Evolutionary conservation across 2,113 vertebrate species (phyloP).

Genomic region (Perca schrenkii): DNA sequence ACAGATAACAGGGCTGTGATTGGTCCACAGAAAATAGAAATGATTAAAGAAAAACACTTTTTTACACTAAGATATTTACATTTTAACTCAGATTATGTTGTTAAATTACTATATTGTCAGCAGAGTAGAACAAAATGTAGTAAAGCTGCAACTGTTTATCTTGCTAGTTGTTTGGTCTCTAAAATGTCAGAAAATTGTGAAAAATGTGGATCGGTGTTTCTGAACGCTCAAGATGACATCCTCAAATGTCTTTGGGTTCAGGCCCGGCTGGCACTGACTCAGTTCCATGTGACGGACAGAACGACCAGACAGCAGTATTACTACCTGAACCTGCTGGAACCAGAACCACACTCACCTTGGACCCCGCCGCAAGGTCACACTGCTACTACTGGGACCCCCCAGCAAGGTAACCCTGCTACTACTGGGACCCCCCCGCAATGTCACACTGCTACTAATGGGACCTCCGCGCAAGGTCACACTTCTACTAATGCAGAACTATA

Average conservation of each 20-base stretch:
- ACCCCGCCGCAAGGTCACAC: conserved; percentile 15
- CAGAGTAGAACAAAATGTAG: not conserved
- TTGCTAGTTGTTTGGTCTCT: too few relatives aligned
- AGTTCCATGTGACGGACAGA: conserved; percentile 78
- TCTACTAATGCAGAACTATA: too few relatives aligned
- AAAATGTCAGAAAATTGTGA: too few relatives aligned
- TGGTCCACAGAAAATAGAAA: not conserved
- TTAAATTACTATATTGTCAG: not conserved
- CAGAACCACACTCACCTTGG: conserved; percentile 24
- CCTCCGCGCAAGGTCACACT: too few relatives aligned
- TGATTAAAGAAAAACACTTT: too few relatives aligned
- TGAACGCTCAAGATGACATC: too few relatives aligned
- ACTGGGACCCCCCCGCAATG: conserved; percentile 3
- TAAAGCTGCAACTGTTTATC: too few relatives aligned
- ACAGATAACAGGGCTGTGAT: not conserved
- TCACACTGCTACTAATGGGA: not conserved
- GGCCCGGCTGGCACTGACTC: conserved; percentile 78
- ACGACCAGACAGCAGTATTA: conserved; percentile 76
- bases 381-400: too few relatives aligned
- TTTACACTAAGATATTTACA: not conserved
- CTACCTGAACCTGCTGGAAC: conserved; percentile 82
- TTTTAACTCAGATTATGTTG: not conserved
- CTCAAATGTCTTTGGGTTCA: conserved; percentile 30
- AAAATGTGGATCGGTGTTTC: too few relatives aligned
- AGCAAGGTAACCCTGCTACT: too few relatives aligned